Evolutionary conservation across 1,140 invertebrate genomes (phyloP), one percentile per base, ranked within the genome.

Genomic region (Ips typographus): DNA sequence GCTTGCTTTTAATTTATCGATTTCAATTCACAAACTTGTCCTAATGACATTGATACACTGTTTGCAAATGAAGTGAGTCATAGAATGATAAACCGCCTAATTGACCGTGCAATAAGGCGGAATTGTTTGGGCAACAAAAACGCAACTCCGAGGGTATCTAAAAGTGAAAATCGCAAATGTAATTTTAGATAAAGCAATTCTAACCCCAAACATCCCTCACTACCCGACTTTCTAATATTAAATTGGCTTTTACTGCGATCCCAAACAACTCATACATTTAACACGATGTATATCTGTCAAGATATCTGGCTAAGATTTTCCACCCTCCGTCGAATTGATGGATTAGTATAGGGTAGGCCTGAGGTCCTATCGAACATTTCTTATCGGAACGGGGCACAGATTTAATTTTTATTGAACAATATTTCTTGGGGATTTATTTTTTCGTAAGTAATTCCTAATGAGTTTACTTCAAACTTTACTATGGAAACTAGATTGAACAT

Each of bases 141-240:
- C 63, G 52, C 63, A 65, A 65, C 55, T 7, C 7, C 39, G 4
- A 44, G 51, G 63, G 65, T 66, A 66, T 66, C 55, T 66, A 40
- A 66, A 66, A 66, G 55, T 66, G 55, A 58, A 66, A 66, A 66
- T 66, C 65, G 65, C 65, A 41, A 66, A 66, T 47, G 65, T 66
- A 66, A 66, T 66, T 66, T 66, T 47, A 66, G 65, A 66, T 66
- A 66, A 66, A 66, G 51, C 63, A 65, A 65, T 43, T 55, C 63
- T 42, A 65, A 66, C 65, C 56, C 65, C 43, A 38, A 59, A 66
- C 65, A 58, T 58, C 65, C 65, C 55, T 49, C 38, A 59, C 63
- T 44, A 55, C 63, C 40, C 52, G 53, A 53, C 39, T 63, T 47
- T 65, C 63, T 65, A 65, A 65, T 65, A 65, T 65, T 65, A 65